Evolutionary conservation across 2,113 vertebrate species (phyloP), one percentile per base, ranked within the genome.

Genomic region (Bos javanicus): DNA sequence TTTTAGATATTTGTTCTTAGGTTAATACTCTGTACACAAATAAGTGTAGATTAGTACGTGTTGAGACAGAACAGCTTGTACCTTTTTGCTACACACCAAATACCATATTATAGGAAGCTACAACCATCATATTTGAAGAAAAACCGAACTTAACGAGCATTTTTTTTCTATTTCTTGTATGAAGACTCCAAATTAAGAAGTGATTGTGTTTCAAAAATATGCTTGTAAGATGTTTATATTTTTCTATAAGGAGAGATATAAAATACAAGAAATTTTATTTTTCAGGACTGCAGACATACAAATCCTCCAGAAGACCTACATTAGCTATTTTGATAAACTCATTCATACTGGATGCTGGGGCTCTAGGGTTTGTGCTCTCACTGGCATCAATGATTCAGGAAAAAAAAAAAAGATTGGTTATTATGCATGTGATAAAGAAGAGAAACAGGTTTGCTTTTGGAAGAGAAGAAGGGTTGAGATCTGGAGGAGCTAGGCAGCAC

Each of bases 1-100:
- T 96, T 95, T 97, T 97, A 96, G 90, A 95, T 93, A 84, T 64
- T 90, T 90, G 64, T 95, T 95, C 83, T 96, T 91, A 97, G 87
- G 48, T 82, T 93, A 90, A 78, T 81, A 87, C 10, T 81, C 48
- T 62, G 16, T n/a, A 82, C 21, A 8, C 28, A 97, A 89, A 83
- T 83, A 87, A 60, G 6, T 64, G 16, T 48, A 76, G 62, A 80
- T 85, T 48, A 25, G 9, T 26, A 3, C 33, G 10, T 89, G 6
- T 16, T 46, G 36, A 62, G 21, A 87, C 33, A 90, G 90, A 95
- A 97, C 36, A 93, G 50, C 25, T 84, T 95, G 56, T 80, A 48
- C 33, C 17, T 83, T 93, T 94, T 67, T 88, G 36, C 91, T 96
- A 48, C 2, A 89, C 16, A 88, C 23, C 5, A 88, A 92, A 95